Percentiles rank a stretch among this genome's conserved stretches.
These are phyloP conservation scores for Zonotrichia leucophrys DNA, from an alignment of 2,113 vertebrate species.

Conservation along the genomic window DNA sequence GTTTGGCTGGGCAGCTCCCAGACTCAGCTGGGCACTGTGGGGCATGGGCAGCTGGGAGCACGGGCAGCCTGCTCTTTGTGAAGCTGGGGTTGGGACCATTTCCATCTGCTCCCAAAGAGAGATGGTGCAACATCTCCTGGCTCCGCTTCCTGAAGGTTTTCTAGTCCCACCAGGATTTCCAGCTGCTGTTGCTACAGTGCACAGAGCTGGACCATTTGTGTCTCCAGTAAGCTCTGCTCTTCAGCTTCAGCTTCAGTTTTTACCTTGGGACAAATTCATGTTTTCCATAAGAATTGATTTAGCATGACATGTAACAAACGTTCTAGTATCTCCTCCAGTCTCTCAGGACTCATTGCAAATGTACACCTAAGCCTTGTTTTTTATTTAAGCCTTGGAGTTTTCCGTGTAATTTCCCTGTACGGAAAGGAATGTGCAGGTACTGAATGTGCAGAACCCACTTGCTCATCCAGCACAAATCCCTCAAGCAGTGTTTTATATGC, in stretches of 20 bases:
- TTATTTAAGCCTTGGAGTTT: neutral
- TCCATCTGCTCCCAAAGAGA: neutral
- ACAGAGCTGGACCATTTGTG: neutral
- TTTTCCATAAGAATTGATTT: neutral
- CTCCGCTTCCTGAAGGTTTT: neutral
- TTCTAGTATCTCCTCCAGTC: neutral
- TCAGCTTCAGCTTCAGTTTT: neutral
- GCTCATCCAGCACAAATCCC: neutral
- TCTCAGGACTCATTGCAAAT: neutral
- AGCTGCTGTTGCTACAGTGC: neutral
- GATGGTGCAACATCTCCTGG: accelerated
- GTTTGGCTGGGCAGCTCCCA: neutral
- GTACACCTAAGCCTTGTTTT: slow-evolving; percentile 4
- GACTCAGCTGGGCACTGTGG: neutral
- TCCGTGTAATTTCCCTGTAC: neutral
- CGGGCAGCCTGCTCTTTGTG: neutral
- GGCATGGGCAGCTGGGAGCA: accelerated
- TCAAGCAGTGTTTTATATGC: neutral
- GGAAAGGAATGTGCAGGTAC: neutral
- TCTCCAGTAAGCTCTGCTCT: neutral
- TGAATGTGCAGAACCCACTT: neutral
- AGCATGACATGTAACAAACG: neutral
- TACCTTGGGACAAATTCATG: neutral
- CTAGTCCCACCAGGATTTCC: neutral
- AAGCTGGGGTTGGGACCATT: neutral